Evolutionary conservation across 2,888 invertebrate genomes (phyloP).

Genomic region (Eupithecia centaureata): DNA sequence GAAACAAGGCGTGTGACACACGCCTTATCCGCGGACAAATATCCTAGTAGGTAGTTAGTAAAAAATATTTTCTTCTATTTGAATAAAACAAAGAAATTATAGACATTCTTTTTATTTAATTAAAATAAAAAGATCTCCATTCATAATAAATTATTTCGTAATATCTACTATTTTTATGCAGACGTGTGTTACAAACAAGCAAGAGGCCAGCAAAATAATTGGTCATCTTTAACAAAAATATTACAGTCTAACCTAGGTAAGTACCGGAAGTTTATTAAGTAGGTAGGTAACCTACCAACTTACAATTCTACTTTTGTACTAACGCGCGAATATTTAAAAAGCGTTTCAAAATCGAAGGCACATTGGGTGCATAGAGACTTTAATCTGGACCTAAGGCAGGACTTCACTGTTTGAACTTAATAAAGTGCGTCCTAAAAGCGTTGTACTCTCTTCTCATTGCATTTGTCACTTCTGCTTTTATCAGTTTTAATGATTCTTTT

Average conservation of each 20-base stretch:
- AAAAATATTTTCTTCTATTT: too few species aligned
- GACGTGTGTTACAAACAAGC: neutral
- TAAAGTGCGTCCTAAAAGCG: conserved; percentile 69
- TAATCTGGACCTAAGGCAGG: neutral
- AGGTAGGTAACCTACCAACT: neutral
- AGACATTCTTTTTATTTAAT: neutral
- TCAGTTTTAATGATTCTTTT: conserved; percentile 60
- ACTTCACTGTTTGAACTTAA: conserved; percentile 48
- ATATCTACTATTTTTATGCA: neutral
- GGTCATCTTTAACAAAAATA: too few species aligned
- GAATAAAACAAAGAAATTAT: neutral
- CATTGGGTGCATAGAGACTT: conserved; percentile 28
- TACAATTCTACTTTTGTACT: neutral
- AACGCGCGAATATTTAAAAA: conserved; percentile 62
- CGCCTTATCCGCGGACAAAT: too few species aligned
- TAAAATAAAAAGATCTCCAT: neutral
- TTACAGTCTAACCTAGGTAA: neutral
- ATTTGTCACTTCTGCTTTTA: conserved; percentile 73
- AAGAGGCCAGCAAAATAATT: neutral
- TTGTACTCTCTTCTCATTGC: conserved; percentile 71
- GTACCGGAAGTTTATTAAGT: neutral
- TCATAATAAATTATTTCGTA: conserved; percentile 32
- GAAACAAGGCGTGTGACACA: too few species aligned
- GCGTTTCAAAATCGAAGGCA: conserved; percentile 52
- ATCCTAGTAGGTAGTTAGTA: too few species aligned